Conservation (phyloP, 2,797 vertebrate species). For the Dendrocincla tyrannina region DNA sequence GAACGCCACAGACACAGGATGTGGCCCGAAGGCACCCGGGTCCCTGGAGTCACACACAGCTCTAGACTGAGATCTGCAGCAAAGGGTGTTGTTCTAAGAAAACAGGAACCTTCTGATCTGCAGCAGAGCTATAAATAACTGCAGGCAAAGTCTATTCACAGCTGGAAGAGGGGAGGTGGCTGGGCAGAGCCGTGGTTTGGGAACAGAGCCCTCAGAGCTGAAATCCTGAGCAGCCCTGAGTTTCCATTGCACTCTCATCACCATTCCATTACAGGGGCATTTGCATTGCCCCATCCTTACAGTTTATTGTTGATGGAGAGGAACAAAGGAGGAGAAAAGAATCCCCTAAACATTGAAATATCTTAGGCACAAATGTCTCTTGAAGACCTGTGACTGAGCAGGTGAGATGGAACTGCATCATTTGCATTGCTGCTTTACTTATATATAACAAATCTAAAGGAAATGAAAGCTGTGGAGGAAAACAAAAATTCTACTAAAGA, state of each 20-base stretch:
- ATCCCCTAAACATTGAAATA: background rate
- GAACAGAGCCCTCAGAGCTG: background rate
- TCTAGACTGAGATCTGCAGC: background rate
- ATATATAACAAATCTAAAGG: rapidly evolving
- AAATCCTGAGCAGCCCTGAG: background rate
- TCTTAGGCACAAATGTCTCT: background rate
- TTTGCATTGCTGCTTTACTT: background rate
- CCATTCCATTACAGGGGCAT: background rate
- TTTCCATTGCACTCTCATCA: background rate
- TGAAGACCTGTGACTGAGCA: background rate
- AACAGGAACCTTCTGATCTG: background rate
- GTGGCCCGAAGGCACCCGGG: background rate
- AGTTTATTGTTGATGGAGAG: background rate
- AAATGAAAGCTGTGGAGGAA: background rate
- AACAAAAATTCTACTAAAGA: background rate
- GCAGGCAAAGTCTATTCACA: background rate
- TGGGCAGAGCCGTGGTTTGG: background rate
- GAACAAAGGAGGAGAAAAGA: background rate
- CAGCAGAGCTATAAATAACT: background rate
- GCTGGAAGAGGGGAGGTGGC: background rate
- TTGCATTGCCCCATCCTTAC: background rate
- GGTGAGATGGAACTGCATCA: background rate
- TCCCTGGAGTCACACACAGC: background rate
- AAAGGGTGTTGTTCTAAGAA: background rate
- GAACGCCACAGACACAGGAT: background rate